Percentiles rank a stretch among this genome's conserved stretches.
Conservation (phyloP, 2,888 invertebrate genomes). For the Pterostichus madidus region DNA sequence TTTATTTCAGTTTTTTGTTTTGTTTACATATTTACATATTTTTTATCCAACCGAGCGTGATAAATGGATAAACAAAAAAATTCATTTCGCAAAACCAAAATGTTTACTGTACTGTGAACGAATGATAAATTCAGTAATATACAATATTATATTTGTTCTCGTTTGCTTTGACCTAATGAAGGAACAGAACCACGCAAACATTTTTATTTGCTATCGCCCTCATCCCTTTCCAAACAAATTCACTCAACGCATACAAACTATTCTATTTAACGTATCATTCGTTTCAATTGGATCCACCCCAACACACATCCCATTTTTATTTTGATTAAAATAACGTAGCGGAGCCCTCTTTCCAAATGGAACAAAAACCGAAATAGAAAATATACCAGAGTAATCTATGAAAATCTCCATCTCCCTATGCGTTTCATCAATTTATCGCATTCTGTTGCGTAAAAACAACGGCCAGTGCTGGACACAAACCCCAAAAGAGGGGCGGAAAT, state of each 20-base stretch:
- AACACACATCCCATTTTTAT: slow-evolving; percentile 50
- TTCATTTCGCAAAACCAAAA: no score
- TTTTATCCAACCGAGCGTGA: no score
- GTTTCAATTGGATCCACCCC: slow-evolving; percentile 46
- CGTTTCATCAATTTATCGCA: slow-evolving; percentile 52
- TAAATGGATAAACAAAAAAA: no score
- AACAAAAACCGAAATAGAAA: slow-evolving; percentile 49
- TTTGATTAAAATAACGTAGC: slow-evolving; percentile 56
- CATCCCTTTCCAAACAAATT: slow-evolving; percentile 33
- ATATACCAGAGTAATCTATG: slow-evolving; percentile 54
- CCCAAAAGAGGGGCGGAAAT: neutral
- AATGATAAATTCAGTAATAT: no score
- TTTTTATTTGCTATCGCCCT: slow-evolving; percentile 8
- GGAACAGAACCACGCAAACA: neutral
- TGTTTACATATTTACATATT: no score
- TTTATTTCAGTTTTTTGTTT: no score
- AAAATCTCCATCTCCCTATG: slow-evolving; percentile 46
- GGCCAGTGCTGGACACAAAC: neutral
- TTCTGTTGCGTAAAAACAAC: slow-evolving; percentile 18
- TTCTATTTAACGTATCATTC: slow-evolving; percentile 55
- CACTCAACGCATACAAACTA: slow-evolving; percentile 40
- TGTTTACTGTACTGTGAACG: no score
- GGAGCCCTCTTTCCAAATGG: slow-evolving; percentile 24
- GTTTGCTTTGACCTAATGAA: neutral
- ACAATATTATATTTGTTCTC: no score